A percentile compares a stretch with the other conserved stretches of the same genome.
These are phyloP conservation scores for Thymelicus sylvestris DNA, from an alignment of 2,888 invertebrate species.

Conservation along the genomic window DNA sequence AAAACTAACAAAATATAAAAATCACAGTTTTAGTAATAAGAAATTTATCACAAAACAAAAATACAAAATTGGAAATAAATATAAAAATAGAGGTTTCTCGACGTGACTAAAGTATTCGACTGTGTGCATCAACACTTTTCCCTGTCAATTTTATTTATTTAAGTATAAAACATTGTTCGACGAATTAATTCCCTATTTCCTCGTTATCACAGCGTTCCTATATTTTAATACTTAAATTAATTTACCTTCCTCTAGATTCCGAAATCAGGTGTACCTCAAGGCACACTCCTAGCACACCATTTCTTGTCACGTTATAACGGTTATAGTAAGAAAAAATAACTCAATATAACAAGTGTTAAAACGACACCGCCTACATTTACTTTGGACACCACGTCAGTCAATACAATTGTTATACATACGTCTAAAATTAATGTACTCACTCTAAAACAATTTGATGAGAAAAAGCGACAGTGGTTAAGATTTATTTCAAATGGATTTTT, in stretches of 20 bases:
- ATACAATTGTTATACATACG: slow-evolving; percentile 24
- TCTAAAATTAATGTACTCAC: slow-evolving; percentile 33
- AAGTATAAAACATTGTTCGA: slow-evolving; percentile 51
- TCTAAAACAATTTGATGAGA: slow-evolving; percentile 33
- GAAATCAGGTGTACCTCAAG: slow-evolving; percentile 63
- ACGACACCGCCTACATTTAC: slow-evolving; percentile 22
- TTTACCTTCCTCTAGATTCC: slow-evolving; percentile 52
- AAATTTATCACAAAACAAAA: slow-evolving; percentile 69
- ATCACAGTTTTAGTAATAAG: slow-evolving; percentile 74
- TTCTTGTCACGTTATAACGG: slow-evolving; percentile 32
- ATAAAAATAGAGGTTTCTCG: slow-evolving; percentile 50
- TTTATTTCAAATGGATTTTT: slow-evolving; percentile 26
- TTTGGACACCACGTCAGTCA: slow-evolving; percentile 34
- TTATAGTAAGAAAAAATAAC: slow-evolving; percentile 16
- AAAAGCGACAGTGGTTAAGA: slow-evolving; percentile 33
- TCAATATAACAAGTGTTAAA: slow-evolving; percentile 10
- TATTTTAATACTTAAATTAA: slow-evolving; percentile 53
- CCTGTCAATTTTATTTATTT: slow-evolving; percentile 48
- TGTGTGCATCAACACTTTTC: slow-evolving; percentile 51
- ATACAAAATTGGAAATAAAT: slow-evolving; percentile 51
- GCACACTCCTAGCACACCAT: slow-evolving; percentile 68
- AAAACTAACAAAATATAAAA: slow-evolving; percentile 57
- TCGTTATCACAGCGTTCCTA: slow-evolving; percentile 74
- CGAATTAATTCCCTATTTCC: slow-evolving; percentile 53
- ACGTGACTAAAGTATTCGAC: slow-evolving; percentile 63